phyloP scores from a whole-genome alignment of 2,888 invertebrate genomes.

The Synanthedon tipuliformis region DNA sequence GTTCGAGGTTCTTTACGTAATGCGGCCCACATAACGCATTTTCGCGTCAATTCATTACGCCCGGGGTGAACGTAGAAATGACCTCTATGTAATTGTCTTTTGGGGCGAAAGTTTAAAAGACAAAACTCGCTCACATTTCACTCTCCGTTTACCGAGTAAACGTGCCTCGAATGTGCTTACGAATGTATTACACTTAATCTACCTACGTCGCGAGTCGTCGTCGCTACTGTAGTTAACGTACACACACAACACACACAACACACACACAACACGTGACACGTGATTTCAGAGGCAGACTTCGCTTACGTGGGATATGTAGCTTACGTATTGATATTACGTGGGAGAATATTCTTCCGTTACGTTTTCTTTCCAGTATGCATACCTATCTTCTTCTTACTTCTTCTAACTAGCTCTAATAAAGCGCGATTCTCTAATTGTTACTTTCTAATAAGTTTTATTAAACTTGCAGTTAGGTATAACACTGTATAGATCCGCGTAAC shows the following conservation, averaged over 20 bases:
- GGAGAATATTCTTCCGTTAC: too few relatives aligned
- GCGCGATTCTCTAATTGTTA: too few relatives aligned
- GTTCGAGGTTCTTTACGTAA: slow-evolving; percentile 47
- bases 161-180: background rate
- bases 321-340: background rate
- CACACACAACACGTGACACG: background rate
- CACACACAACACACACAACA: background rate
- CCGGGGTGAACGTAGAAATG: slow-evolving; percentile 29
- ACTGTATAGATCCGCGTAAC: too few relatives aligned
- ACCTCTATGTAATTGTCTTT: slow-evolving; percentile 20
- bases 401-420: too few relatives aligned
- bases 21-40: slow-evolving; percentile 40
- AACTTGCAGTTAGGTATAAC: too few relatives aligned
- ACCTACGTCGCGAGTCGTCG: background rate
- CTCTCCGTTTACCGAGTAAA: background rate
- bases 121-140: background rate
- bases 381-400: too few relatives aligned
- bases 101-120: background rate
- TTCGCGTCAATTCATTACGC: slow-evolving; percentile 30
- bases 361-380: too few relatives aligned
- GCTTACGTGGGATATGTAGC: background rate
- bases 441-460: too few relatives aligned
- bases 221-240: background rate
- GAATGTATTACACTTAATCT: background rate
- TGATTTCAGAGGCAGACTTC: background rate